Evolutionary conservation across 2,888 invertebrate species (phyloP), one percentile per base, ranked within the genome.

Genomic region (Zaprionus obscuricornis): DNA sequence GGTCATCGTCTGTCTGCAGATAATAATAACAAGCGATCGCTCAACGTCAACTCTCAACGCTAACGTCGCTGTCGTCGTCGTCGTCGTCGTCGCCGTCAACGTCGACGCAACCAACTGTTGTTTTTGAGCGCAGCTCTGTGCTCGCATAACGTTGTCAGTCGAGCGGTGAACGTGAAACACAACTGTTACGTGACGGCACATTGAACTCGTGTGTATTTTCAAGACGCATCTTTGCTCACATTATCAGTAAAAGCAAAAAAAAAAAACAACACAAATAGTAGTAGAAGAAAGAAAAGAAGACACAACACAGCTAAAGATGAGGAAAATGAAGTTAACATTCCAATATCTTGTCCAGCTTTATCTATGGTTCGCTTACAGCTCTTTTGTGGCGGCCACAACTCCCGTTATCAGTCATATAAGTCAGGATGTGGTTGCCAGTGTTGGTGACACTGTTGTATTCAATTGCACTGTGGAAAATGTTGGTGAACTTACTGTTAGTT

Each of bases 381-480:
- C 52, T 10, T 3, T 37, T 13, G 36, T 17, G 3, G 40, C 49
- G 0, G 47, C 68, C 13, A 57, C 74, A 3, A 54, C 73, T 17
- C 86, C 89, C 3, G 84, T 84, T 47, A 89, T 89, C 51, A 88
- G 84, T 22, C 74, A 83, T 31, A 89, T 89, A 18, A 87, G 84
- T 22, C 75, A 81, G 58, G 88, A 89, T 60, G 71, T 87, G 62
- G 88, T 88, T 47, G 88, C 87, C 49, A 86, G 87, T 18, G 72
- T 90, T 20, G 90, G 89, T 14, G 90, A 89, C 4, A 82, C 78
- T 31, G 89, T 89, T 0, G 86, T 88, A 46, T 87, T 90, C 43
- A 88, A 87, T 39, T 90, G 90, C 65, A 89, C 89, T 0, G 88
- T 90, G 45, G 85, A 89, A 51, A 87, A 90, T 70, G 87, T 88